Base-by-base conservation (phyloP, 2,797 vertebrate species). In the Pyrrhura leucotis region DNA sequence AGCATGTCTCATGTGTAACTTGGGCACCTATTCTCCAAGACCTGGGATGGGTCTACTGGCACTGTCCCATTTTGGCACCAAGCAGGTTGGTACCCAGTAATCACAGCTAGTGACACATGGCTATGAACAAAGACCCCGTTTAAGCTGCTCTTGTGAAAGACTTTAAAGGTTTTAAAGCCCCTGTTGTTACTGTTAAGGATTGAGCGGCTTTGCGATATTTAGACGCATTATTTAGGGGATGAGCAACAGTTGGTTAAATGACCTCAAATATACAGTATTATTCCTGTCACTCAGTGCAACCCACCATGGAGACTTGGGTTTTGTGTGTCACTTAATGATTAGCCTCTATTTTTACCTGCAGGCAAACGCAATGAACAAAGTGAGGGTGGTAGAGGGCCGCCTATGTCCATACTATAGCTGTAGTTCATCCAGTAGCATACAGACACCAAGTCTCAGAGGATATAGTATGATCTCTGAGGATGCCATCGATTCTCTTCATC, bases 1-100 rank as follows among this genome's bases (percentile, higher is more conserved):
- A 5, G 6, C 0, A 0, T 22, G 66, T 28, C 37, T 50, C 2
- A 0, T 10, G 16, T 39, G 40, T 67, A 10, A 33, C 39, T 85
- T 8, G 17, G 25, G 40, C 33, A 8, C 25, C 25, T 19, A 0
- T 35, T 58, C 40, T 61, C 65, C 39, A 68, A 42, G 6, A 39
- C 18, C 44, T 53, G 58, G 25, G 1, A 4, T 39, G 40, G 31
- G 7, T 25, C 56, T 48, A 28, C 29, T 9, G 8, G 18, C 15
- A 1, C n/a, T 50, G 51, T 39, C 65, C 35, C 50, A 3, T 40
- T 74, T 42, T 12, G 58, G 8, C 62, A 47, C 44, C 35, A 61
- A 72, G 28, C 33, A 37, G n/a, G 19, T 54, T 26, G 33, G 33
- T 59, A 23, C 35, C 29, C 1, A 3, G 1, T 11, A 45, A 20